Conservation (phyloP, 2,888 invertebrate species). For the Thecocarcelia acutangulata region DNA sequence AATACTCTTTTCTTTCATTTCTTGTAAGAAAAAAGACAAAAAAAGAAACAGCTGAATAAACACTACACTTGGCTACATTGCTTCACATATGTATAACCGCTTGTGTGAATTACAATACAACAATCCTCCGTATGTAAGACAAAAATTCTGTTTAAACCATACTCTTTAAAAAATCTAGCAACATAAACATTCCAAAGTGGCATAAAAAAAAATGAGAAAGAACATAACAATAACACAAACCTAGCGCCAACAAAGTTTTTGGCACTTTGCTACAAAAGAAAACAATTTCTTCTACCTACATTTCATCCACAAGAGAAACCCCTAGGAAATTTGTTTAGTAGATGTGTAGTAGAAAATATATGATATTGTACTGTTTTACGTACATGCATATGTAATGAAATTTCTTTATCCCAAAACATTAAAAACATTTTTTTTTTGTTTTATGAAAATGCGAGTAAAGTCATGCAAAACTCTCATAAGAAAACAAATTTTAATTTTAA, state of each 20-base stretch:
- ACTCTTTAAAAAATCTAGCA: slow-evolving; percentile 21
- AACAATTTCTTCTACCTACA: not conserved
- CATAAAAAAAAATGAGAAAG: slow-evolving; percentile 12
- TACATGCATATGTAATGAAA: not conserved
- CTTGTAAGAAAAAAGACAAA: slow-evolving; percentile 4
- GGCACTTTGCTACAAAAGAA: slow-evolving; percentile 37
- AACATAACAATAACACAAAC: slow-evolving; percentile 27
- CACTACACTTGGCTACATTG: slow-evolving; percentile 39
- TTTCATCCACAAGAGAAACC: slow-evolving; percentile 51
- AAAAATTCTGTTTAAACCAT: slow-evolving; percentile 29
- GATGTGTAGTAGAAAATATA: not conserved
- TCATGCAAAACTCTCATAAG: too few relatives aligned
- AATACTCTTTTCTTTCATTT: slow-evolving; percentile 15
- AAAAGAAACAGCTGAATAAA: slow-evolving; percentile 61
- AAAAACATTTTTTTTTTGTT: too few relatives aligned
- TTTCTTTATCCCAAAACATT: too few relatives aligned
- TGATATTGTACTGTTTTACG: not conserved
- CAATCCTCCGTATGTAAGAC: slow-evolving; percentile 1
- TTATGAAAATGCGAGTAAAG: too few relatives aligned
- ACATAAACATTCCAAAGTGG: slow-evolving; percentile 43
- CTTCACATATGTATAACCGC: not conserved
- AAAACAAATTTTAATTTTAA: too few relatives aligned
- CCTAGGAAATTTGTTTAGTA: slow-evolving; percentile 48
- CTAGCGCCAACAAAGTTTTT: slow-evolving; percentile 54
- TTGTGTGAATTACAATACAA: not conserved